Base-by-base conservation (phyloP, 2,888 invertebrate species). In the Aromia moschata region DNA sequence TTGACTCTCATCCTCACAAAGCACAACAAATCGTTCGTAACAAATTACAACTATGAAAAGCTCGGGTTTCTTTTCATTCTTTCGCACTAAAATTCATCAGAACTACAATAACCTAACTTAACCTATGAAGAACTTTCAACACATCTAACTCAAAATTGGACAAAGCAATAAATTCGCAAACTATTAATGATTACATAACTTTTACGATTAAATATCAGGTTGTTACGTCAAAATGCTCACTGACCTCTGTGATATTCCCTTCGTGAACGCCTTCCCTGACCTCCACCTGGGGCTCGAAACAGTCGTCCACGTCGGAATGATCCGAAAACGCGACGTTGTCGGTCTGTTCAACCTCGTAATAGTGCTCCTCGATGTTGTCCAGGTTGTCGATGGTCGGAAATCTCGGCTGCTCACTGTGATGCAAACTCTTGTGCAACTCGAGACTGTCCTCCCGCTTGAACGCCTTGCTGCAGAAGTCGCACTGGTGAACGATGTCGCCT, bases 401-500 rank as follows among this genome's bases (percentile, higher is more conserved):
- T 36, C 73, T 69, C 18, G 78, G 77, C 38, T 69, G 65, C 36
- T 74, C 72, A 56, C 77, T 76, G 31, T 79, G 77, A 63, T 81
- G 81, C 44, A 78, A 62, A 56, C 72, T 71, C 64, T 75, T 77
- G 67, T 82, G 81, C 10, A 77, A 75, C 54, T 79, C 78, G 2
- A 82, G 69, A 62, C 79, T 80, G 64, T 81, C 81, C 45, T 76
- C 78, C 3, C 81, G 71, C 49, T 77, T 77, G 61, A 81, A 82
- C 2, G 79, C 78, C 68, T 81, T 81, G 61, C 80, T 79, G 64
- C 83, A 83, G 45, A 83, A 76, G 64, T 82, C 79, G 67, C 83
- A 83, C 38, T 80, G 76, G 63, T 80, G 78, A 1, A 81, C 79
- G 58, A 76, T 76, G 58, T 82, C 81, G 1, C 82, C 71, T 71